phyloP scores from a whole-genome alignment of 2,113 vertebrate species.

The Cygnus buccinator region DNA sequence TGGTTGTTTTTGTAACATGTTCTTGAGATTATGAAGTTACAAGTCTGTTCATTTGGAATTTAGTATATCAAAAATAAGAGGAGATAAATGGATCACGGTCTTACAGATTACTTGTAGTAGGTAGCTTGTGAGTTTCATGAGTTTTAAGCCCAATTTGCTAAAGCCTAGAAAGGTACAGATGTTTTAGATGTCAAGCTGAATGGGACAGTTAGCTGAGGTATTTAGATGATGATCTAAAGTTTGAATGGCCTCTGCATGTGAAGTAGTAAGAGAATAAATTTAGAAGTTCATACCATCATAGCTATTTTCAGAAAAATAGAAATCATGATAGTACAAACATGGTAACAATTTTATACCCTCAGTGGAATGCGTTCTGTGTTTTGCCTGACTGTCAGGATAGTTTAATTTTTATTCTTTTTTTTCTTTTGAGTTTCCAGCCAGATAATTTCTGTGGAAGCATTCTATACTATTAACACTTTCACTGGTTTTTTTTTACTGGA shows the following conservation, averaged over 20 bases:
- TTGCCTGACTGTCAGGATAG: not conserved
- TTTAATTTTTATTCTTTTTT: not conserved
- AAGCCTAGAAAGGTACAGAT: not conserved
- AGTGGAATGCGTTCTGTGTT: not conserved
- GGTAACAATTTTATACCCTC: not conserved
- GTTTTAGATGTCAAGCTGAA: not conserved
- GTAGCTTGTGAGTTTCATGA: not conserved
- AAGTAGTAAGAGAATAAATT: not conserved
- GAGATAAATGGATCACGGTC: not conserved
- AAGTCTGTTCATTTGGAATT: not conserved
- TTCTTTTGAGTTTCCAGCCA: not conserved
- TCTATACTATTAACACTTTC: not conserved
- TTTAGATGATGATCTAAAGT: not conserved
- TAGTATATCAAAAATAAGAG: not conserved
- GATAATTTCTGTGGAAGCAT: not conserved
- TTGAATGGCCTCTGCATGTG: not conserved
- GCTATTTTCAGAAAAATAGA: not conserved
- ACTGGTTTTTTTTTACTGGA: conserved; percentile 1
- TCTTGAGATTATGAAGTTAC: not conserved
- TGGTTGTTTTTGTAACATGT: not conserved
- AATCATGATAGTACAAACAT: not conserved
- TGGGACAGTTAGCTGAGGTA: not conserved
- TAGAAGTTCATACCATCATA: not conserved
- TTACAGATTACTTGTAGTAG: not conserved
- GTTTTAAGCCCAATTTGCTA: not conserved